phyloP scores from a whole-genome alignment of 2,113 vertebrate genomes.

The Heptranchias perlo region DNA sequence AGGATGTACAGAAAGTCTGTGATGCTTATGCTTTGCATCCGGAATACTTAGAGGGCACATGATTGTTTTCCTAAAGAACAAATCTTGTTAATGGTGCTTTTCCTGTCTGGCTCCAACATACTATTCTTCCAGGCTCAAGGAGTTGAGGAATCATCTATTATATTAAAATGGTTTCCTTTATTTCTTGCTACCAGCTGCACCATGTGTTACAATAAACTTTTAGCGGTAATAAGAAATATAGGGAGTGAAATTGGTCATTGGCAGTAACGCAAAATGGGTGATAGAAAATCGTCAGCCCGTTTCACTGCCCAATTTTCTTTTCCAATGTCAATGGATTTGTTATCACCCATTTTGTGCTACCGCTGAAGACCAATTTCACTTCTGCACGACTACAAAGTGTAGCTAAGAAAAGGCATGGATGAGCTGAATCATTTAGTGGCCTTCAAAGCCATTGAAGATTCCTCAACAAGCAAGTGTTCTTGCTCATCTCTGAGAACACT shows the following conservation, averaged over 20 bases:
- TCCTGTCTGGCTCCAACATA: background rate
- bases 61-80: constrained; percentile 11
- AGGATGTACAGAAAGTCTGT: background rate
- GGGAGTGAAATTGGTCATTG: background rate
- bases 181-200: background rate
- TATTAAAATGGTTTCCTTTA: background rate
- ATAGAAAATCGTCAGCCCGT: background rate
- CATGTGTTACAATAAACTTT: background rate
- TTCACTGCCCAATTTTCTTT: background rate
- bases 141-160: background rate
- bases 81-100: background rate
- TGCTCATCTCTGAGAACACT: background rate
- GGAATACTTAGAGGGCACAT: background rate
- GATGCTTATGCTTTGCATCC: background rate
- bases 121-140: background rate
- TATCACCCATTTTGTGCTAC: background rate
- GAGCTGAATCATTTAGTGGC: background rate
- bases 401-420: background rate
- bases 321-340: background rate
- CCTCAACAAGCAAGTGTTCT: background rate
- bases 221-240: background rate
- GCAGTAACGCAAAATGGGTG: background rate
- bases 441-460: background rate
- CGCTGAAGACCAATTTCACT: background rate
- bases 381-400: background rate